Percentiles rank a stretch among this genome's conserved stretches.
phyloP scores from a whole-genome alignment of 1,140 invertebrate species.

The Drosophila suzukii region DNA sequence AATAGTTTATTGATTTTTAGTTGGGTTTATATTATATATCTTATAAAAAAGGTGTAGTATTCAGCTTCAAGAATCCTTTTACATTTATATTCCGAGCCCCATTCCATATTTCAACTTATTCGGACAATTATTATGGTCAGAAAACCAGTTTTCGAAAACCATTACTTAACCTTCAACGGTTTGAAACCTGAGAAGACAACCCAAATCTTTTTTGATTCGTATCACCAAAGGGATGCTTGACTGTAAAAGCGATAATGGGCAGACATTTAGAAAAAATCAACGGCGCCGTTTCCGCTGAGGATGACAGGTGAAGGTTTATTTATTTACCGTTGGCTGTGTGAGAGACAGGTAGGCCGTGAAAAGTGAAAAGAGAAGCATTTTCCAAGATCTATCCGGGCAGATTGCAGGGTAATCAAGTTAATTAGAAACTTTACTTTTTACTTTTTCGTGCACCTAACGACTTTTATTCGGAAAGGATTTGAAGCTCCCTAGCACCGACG shows the following conservation, averaged over 20 bases:
- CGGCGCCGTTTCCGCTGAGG: background rate
- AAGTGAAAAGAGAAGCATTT: conserved; percentile 53
- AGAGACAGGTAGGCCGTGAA: conserved; percentile 28
- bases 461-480: conserved; percentile 21
- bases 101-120: too few species aligned
- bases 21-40: too few species aligned
- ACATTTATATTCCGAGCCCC: too few species aligned
- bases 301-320: conserved; percentile 9
- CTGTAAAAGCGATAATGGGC: conserved; percentile 4
- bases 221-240: background rate
- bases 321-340: background rate
- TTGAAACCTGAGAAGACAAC: background rate
- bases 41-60: too few species aligned
- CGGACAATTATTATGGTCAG: too few species aligned
- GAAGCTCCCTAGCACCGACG: conserved; percentile 8
- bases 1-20: too few species aligned
- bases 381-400: conserved; percentile 54
- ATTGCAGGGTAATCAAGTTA: conserved; percentile 72
- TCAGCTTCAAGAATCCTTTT: too few species aligned
- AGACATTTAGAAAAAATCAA: conserved; percentile 7
- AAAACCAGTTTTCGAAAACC: too few species aligned
- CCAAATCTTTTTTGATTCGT: background rate
- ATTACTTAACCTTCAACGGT: too few species aligned
- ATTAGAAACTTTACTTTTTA: conserved; percentile 61
- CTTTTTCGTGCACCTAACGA: conserved; percentile 41